These are phyloP conservation scores for Tetanocera ferruginea DNA, from an alignment of 2,888 invertebrate species.

Conservation along the genomic window DNA sequence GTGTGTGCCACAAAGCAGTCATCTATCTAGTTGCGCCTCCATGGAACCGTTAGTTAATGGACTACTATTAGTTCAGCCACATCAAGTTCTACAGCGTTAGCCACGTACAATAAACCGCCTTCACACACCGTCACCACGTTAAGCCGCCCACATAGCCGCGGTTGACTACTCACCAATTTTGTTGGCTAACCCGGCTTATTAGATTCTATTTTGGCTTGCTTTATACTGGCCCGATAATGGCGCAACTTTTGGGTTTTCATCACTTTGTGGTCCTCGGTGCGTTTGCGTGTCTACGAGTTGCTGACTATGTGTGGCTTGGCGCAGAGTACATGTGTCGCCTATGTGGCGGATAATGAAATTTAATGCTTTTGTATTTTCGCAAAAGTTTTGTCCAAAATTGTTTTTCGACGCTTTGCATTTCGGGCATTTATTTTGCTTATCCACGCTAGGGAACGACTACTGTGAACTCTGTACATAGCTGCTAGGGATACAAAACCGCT, in stretches of 20 bases:
- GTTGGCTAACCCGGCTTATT: not conserved
- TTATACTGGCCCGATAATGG: not conserved
- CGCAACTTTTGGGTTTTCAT: constrained; percentile 6
- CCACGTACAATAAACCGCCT: no score
- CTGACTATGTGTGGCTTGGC: not conserved
- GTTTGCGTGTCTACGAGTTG: not conserved
- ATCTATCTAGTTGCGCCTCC: no score
- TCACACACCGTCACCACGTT: no score
- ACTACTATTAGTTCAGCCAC: no score
- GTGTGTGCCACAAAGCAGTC: no score
- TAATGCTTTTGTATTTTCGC: constrained; percentile 19
- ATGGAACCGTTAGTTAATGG: no score
- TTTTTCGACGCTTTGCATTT: not conserved
- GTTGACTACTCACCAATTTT: not conserved
- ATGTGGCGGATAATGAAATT: constrained; percentile 16
- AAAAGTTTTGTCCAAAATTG: constrained; percentile 19
- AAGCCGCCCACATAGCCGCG: not conserved
- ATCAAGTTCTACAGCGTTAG: no score
- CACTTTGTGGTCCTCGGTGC: not conserved
- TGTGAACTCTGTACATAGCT: not conserved
- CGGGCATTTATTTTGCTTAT: not conserved
- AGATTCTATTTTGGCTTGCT: not conserved
- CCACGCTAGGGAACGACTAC: not conserved
- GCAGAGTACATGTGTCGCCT: not conserved
- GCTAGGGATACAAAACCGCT: not conserved